Base-by-base conservation (phyloP, 1,140 invertebrate species). In the Calephelis nemesis region DNA sequence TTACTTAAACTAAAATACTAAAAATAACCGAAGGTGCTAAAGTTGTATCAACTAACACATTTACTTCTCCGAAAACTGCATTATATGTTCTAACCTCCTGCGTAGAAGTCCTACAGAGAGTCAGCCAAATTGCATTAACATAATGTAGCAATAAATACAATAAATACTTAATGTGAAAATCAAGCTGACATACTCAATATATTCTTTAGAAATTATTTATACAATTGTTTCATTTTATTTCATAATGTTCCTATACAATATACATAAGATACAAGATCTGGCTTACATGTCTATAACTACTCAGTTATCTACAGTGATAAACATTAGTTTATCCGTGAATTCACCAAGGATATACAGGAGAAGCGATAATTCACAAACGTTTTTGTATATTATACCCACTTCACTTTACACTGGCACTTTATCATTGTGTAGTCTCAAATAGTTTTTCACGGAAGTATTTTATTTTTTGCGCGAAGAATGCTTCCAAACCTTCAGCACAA, bases 391-490 rank as follows among this genome's bases (percentile, higher is more conserved):
- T 68, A 13, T 64, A 50, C 74, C 74, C 75, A 15, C 40, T 45
- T 54, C 11, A 66, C 49, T 78, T 73, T 78, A 79, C 83, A 84
- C 84, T 82, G 74, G 74, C 84, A 87, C 84, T 67, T 77, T 82
- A 87, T 92, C 82, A 92, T 88, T 91, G 90, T 73, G 91, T 92
- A 65, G 87, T 88, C 89, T 96, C 95, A 75, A 94, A 95, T 71
- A 96, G 92, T 84, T 96, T 96, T 91, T 97, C 96, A 81, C 96
- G 94, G 83, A 97, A 94, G 89, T 93, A 94, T 92, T 97, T 97
- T 65, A 97, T 96, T 93, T 97, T 97, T 89, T 96, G 96, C 81
- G 98, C 97, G 94, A 99, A 99, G 87, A 96, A 99, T n/a, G 95
- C 96, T 92, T 99, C 98, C 47, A 99, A 92, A 40, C 96, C 95